Evolutionary conservation across 2,113 vertebrate genomes (phyloP).

Genomic region (Ctenodactylus gundi): DNA sequence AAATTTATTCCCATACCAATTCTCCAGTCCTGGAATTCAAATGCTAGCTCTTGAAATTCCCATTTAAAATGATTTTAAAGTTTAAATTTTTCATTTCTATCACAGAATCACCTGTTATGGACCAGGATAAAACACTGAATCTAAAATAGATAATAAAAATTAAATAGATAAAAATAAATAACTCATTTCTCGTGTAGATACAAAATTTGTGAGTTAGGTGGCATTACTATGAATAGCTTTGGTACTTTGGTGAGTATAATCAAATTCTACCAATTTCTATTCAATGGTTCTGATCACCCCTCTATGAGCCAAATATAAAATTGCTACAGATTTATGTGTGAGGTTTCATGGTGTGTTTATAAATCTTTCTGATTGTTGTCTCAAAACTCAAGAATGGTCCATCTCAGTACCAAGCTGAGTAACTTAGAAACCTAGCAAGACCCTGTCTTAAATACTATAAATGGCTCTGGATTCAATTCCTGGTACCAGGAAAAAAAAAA

Average conservation of each 20-base stretch:
- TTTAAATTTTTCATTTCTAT: slow-evolving; percentile 7
- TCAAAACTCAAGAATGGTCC: background rate
- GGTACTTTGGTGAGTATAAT: background rate
- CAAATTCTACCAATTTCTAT: background rate
- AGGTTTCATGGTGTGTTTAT: background rate
- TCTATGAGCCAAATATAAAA: background rate
- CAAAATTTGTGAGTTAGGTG: background rate
- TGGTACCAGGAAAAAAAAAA: no score
- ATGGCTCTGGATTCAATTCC: no score
- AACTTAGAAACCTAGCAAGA: no score
- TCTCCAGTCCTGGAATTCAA: background rate
- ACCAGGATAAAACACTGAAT: background rate
- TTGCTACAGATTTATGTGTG: background rate
- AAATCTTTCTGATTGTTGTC: background rate
- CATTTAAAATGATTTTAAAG: slow-evolving; percentile 24
- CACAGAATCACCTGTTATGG: background rate
- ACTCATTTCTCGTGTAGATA: background rate
- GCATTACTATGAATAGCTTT: no score
- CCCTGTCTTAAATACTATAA: no score
- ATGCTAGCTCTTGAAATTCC: background rate
- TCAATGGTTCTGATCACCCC: background rate
- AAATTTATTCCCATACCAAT: slow-evolving; percentile 16
- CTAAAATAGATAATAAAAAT: slow-evolving; percentile 21
- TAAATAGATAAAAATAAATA: slow-evolving; percentile 1
- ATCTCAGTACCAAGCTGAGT: no score